Conservation (phyloP, 2,888 invertebrate genomes). For the Eupithecia tripunctaria region DNA sequence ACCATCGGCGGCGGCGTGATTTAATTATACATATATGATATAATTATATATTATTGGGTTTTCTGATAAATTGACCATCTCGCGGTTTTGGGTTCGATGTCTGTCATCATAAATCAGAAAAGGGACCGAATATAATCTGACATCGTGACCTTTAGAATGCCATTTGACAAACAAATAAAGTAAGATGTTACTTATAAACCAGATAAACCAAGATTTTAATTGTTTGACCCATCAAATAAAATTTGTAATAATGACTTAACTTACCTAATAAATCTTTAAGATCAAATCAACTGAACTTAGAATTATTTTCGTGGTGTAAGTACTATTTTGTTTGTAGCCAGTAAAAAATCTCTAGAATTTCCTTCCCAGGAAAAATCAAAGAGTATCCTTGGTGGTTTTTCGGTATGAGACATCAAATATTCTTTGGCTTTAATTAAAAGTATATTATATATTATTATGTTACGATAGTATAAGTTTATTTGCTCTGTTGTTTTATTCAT, state of each 20-base stretch:
- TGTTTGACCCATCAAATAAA: background rate
- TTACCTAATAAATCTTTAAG: background rate
- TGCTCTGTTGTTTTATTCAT: background rate
- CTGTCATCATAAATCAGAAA: constrained; percentile 23
- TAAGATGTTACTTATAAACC: background rate
- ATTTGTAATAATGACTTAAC: background rate
- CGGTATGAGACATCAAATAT: background rate
- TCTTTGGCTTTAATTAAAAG: background rate
- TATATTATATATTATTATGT: no score
- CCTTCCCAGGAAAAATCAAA: background rate
- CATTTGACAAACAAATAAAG: constrained; percentile 17
- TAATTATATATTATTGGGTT: background rate
- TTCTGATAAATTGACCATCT: constrained; percentile 21
- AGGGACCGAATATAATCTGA: constrained; percentile 23
- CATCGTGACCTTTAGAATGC: constrained; percentile 16
- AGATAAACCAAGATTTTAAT: background rate
- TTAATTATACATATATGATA: no score
- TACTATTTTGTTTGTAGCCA: background rate
- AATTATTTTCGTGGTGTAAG: background rate
- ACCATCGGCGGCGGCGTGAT: background rate
- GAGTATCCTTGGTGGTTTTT: background rate
- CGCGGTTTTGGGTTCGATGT: constrained; percentile 20
- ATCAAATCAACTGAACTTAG: background rate
- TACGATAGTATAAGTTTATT: background rate
- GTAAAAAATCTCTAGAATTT: background rate